Base-by-base conservation (phyloP, 2,113 vertebrate species). In the Peromyscus maniculatus region DNA sequence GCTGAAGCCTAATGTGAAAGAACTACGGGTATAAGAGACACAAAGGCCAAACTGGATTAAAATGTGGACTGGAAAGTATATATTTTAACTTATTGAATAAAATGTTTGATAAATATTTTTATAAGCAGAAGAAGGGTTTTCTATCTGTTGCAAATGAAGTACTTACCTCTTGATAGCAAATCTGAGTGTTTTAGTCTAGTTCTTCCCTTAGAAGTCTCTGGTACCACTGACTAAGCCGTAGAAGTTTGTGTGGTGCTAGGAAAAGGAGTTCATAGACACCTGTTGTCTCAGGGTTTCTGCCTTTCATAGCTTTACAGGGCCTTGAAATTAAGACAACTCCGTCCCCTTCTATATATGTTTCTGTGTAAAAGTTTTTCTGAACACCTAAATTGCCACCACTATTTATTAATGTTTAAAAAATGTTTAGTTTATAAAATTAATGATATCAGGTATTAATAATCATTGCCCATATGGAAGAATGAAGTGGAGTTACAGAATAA, bases 31-130 rank as follows among this genome's bases (percentile, higher is more conserved):
- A 92, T 99, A 98, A 98, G 98, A 98, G 98, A 98, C 94, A 95
- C 97, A 98, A 98, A 99, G 98, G 98, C 98, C 98, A 98, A 99
- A 99, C 99, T 99, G 99, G 99, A 99, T 99, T 99, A 98, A 98
- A 98, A 98, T 98, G 97, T 98, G 95, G 91, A 98, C 98, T 99
- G 98, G 99, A 99, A 98, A 99, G 98, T 98, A 98, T 98, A 98
- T 98, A 98, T 98, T 97, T 98, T 99, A 99, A 99, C 98, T 99
- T 99, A 99, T 99, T 99, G 98, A 99, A 98, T 98, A 98, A 98
- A 98, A 96, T 94, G 94, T 98, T 98, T 97, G 98, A 9, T 6
- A 26, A 8, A 64, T 64, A 64, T 62, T 21, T 24, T 64, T 64
- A 24, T 24, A 64, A 64, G 22, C 21, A 64, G 46, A 86, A 75